Conservation (phyloP, 2,113 vertebrate genomes). For the Pitta sordida region DNA sequence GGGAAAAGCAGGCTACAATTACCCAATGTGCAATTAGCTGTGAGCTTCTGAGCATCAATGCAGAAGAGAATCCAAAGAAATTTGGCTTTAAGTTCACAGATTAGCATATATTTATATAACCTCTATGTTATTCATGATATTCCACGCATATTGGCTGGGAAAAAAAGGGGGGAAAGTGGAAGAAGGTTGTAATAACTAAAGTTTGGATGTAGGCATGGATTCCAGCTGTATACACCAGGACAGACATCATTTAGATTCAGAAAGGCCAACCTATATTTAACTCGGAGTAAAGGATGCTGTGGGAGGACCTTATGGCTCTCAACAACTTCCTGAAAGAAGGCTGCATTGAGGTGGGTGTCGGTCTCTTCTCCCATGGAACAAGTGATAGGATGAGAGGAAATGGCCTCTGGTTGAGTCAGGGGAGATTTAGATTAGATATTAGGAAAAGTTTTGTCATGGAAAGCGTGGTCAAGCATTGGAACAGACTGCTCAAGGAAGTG, state of each 20-base stretch:
- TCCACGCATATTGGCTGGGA: not conserved
- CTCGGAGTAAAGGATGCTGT: not conserved
- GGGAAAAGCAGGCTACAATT: slow-evolving; percentile 18
- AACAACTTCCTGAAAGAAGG: not conserved
- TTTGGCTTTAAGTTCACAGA: not conserved
- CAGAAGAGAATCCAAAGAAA: not conserved
- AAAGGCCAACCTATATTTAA: not conserved
- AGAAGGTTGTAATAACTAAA: not conserved
- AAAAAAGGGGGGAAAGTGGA: not conserved
- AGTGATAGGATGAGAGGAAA: not conserved
- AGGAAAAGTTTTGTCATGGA: not conserved
- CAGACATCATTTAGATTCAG: fast-evolving
- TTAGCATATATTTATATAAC: not conserved
- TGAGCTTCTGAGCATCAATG: not conserved
- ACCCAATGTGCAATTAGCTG: slow-evolving; percentile 15
- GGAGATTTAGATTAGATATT: not conserved
- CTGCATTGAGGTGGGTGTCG: too few relatives aligned
- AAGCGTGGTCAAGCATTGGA: not conserved
- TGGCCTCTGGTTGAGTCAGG: not conserved
- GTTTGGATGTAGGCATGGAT: not conserved
- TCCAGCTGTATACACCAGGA: not conserved
- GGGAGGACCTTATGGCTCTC: not conserved
- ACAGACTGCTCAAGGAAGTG: not conserved
- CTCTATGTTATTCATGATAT: not conserved
- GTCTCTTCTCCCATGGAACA: not conserved